Base-by-base conservation (phyloP, 2,888 invertebrate species). In the Caenorhabditis sulstoni region DNA sequence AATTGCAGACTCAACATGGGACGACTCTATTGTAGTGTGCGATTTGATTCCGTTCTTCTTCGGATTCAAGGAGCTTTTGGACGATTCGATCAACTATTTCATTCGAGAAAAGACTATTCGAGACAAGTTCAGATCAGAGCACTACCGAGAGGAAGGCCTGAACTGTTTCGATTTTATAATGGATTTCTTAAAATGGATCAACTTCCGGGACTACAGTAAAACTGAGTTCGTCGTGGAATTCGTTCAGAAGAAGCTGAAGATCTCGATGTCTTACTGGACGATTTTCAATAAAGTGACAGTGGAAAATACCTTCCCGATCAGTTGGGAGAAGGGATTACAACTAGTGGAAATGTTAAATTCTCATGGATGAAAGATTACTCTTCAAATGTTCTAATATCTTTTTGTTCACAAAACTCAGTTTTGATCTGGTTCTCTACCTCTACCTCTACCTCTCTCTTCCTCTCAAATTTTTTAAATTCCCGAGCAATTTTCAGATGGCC, bases 91-190 rank as follows among this genome's bases (percentile, higher is more conserved):
- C 22, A 39, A 1, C 49, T 66, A 8, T 20, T 80, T 41, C 41
- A 0, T 65, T 57, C 52, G 12, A 50, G 3, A 75, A 64, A 18
- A 52, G n/a, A 16, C n/a, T 8, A 20, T 35, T 39, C 16, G 8
- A 18, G 16, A 45, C n/a, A 45, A 57, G 39, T 81, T 39, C 59
- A 82, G 4, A 29, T 7, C 4, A 29, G 29, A 3, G 76, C 45
- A 55, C 3, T 83, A 83, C 58, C 57, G 66, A 7, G 79, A 81
- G 22, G 39, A 52, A 12, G 70, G 66, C 5, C 81, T 79, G 79
- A 83, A 81, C 55, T 83, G 83, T 20, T 83, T 81, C 44, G 79
- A 81, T 45, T 81, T 81, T 39, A 77, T 79, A 1, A 29, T 78
- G 50, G 75, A 81, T 41, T 83, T 77, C 44, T 18, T 83, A 37